phyloP scores from a whole-genome alignment of 2,797 vertebrate genomes.

The Thripadectes ignobilis region DNA sequence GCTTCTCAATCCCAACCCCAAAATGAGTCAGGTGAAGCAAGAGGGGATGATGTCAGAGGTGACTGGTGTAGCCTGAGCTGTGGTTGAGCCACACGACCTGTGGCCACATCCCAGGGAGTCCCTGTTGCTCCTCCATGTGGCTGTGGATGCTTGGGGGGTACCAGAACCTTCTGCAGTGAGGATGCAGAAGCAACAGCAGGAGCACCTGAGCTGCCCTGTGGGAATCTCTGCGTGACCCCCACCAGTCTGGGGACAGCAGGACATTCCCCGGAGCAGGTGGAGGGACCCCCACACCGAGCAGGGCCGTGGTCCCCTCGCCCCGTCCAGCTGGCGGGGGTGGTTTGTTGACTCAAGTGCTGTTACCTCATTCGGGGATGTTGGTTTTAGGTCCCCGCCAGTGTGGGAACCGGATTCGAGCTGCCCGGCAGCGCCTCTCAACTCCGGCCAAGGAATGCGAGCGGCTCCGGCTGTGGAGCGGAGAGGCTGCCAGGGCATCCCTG shows the following conservation, averaged over 20 bases:
- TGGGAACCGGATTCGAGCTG: constrained; percentile 63
- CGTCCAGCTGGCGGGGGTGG: neutral
- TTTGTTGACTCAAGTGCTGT: constrained; percentile 65
- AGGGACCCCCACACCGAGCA: neutral
- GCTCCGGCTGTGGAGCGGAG: neutral
- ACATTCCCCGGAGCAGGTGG: neutral
- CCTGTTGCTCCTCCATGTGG: fast-evolving
- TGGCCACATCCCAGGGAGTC: neutral
- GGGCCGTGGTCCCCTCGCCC: neutral
- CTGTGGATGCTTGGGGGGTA: neutral
- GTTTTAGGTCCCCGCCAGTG: constrained; percentile 65
- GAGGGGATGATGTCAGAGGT: neutral
- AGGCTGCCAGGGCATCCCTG: neutral
- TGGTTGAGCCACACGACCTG: neutral
- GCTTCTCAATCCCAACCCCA: neutral
- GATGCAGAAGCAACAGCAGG: neutral
- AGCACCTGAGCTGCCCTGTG: fast-evolving
- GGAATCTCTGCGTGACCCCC: neutral
- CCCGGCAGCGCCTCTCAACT: constrained; percentile 56
- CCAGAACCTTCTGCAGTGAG: neutral
- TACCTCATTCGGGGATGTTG: constrained; percentile 68
- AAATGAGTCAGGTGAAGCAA: neutral
- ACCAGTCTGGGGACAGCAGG: neutral
- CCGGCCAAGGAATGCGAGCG: constrained; percentile 40
- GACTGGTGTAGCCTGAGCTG: neutral